phyloP scores from a whole-genome alignment of 2,113 vertebrate genomes.

The Silurus meridionalis region DNA sequence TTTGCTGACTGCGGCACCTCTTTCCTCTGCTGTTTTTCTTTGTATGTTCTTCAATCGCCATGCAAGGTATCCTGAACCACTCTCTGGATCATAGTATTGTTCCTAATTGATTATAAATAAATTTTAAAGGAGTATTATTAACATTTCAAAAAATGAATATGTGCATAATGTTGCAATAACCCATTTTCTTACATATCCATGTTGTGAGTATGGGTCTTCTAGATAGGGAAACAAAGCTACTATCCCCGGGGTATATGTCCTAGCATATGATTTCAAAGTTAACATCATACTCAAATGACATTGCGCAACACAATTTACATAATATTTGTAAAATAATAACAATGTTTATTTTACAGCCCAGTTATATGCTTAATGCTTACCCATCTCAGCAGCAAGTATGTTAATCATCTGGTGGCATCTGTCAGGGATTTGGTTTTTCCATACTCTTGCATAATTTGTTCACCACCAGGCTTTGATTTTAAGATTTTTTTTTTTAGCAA shows the following conservation, averaged over 20 bases:
- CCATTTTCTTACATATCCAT: neutral
- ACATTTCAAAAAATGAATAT: neutral
- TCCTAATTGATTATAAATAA: neutral
- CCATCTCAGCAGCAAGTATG: constrained; percentile 33
- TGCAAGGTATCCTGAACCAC: neutral
- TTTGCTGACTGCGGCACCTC: neutral
- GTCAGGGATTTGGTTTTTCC: neutral
- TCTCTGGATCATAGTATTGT: neutral
- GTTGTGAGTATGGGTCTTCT: neutral
- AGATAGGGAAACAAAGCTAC: neutral
- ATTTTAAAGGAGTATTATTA: too few relatives aligned
- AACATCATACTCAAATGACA: neutral
- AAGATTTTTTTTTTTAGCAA: too few relatives aligned
- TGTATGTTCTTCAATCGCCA: neutral
- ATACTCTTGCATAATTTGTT: too few relatives aligned
- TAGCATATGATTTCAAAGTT: too few relatives aligned
- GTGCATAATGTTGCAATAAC: neutral
- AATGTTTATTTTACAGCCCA: constrained; percentile 13
- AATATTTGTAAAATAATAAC: neutral
- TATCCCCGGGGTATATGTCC: neutral
- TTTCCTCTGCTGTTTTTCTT: neutral
- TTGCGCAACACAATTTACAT: neutral
- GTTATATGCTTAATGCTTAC: constrained; percentile 20
- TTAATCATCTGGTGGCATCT: neutral
- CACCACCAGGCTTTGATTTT: too few relatives aligned